Percentiles rank a stretch among this genome's conserved stretches.
These are phyloP conservation scores for Streptopelia turtur DNA, from an alignment of 2,797 vertebrate genomes.

Conservation along the genomic window DNA sequence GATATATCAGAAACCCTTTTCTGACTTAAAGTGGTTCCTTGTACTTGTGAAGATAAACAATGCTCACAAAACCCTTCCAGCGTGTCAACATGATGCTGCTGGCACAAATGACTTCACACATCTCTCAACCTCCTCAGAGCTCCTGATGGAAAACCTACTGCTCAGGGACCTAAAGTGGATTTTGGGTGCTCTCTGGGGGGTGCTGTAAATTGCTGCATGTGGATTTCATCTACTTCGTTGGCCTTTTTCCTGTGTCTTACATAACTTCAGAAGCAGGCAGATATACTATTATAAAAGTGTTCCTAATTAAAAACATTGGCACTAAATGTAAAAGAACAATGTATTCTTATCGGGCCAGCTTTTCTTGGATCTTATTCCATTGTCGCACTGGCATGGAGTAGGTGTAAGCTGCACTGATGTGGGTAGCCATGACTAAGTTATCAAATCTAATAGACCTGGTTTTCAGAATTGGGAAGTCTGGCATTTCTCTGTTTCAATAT, in stretches of 20 bases:
- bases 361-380: background rate
- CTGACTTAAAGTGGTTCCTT: background rate
- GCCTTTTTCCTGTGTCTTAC: background rate
- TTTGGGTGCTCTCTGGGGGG: background rate
- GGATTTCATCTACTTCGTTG: background rate
- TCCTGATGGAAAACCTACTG: background rate
- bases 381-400: background rate
- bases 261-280: background rate
- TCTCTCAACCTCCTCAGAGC: background rate
- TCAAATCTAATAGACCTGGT: background rate
- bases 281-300: background rate
- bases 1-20: background rate
- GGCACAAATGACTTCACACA: background rate
- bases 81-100: background rate
- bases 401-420: background rate
- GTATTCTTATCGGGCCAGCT: background rate
- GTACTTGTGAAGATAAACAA: background rate
- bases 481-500: background rate
- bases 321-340: background rate
- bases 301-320: background rate
- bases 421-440: background rate
- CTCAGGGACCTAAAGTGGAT: background rate
- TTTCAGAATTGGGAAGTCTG: background rate
- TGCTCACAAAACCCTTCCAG: accelerated
- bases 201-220: background rate